phyloP scores from a whole-genome alignment of 2,797 vertebrate species.

The Rhabdomys pumilio region DNA sequence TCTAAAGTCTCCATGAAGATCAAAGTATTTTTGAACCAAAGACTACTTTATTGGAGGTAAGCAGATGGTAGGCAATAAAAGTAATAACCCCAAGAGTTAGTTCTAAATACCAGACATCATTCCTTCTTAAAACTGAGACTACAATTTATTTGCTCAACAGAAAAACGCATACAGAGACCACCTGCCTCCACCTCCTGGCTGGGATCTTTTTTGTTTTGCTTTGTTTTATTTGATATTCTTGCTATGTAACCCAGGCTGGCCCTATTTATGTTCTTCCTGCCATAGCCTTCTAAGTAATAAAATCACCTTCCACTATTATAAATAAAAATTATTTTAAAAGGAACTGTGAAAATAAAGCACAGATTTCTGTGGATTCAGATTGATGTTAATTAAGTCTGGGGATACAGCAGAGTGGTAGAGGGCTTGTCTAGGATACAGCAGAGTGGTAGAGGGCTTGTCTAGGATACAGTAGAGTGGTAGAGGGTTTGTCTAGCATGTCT shows the following conservation, averaged over 20 bases:
- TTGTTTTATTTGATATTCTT: neutral
- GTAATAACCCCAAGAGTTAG: neutral
- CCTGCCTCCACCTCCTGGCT: neutral
- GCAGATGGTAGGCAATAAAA: neutral
- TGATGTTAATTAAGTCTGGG: neutral
- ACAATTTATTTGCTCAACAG: neutral
- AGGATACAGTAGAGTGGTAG: neutral
- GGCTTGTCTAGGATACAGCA: no score
- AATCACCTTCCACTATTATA: neutral
- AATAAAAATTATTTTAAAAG: neutral
- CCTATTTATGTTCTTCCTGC: neutral
- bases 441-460: neutral
- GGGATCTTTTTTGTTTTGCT: neutral
- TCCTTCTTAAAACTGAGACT: constrained; percentile 44
- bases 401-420: no score
- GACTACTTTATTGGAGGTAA: neutral
- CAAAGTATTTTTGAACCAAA: constrained; percentile 39
- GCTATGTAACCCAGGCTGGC: neutral
- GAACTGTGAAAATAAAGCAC: neutral
- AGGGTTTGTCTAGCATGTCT: neutral
- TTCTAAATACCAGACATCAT: constrained; percentile 28
- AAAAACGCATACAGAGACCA: neutral
- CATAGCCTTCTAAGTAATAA: neutral
- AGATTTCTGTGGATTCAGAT: neutral
- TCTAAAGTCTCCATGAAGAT: constrained; percentile 30